These are phyloP conservation scores for Chironex yamaguchii DNA, from an alignment of 30 jellyfish, hydroid and myxozoan genomes.

Conservation along the genomic window DNA sequence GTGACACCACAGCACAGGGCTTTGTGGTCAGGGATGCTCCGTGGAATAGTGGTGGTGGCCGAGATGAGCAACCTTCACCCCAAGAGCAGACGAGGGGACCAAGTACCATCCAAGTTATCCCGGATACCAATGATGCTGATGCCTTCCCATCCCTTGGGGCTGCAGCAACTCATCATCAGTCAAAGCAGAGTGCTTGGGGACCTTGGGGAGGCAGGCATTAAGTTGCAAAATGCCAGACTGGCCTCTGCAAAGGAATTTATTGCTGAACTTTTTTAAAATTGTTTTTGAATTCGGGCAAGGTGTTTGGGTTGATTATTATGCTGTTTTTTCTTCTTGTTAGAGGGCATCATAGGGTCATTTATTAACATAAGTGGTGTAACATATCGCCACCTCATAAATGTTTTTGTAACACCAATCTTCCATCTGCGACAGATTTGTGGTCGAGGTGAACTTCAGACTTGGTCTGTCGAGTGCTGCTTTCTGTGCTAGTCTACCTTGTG, in stretches of 20 bases:
- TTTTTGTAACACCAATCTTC: too few relatives aligned
- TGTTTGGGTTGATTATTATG: too few relatives aligned
- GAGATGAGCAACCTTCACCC: slow-evolving; percentile 13
- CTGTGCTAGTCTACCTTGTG: too few relatives aligned
- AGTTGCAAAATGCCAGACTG: too few relatives aligned
- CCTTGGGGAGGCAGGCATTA: slow-evolving; percentile 77
- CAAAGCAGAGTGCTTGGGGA: slow-evolving; percentile 88
- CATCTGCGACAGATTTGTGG: too few relatives aligned
- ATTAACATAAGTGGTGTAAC: too few relatives aligned
- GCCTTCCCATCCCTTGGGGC: slow-evolving; percentile 90
- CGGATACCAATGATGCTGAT: slow-evolving; percentile 76
- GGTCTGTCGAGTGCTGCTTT: too few relatives aligned
- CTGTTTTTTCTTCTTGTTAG: background rate
- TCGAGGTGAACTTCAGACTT: too few relatives aligned
- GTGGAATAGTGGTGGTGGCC: slow-evolving; percentile 63
- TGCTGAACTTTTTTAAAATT: background rate
- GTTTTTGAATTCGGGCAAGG: too few relatives aligned
- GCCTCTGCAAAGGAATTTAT: too few relatives aligned
- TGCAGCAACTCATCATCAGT: slow-evolving; percentile 29
- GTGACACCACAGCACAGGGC: slow-evolving; percentile 61
- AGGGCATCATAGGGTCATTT: background rate
- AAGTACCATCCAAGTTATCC: slow-evolving; percentile 36
- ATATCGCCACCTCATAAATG: too few relatives aligned
- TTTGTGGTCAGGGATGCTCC: slow-evolving; percentile 96
- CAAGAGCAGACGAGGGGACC: background rate